These are phyloP conservation scores for Mohoua ochrocephala DNA, from an alignment of 2,113 vertebrate species.

Conservation along the genomic window DNA sequence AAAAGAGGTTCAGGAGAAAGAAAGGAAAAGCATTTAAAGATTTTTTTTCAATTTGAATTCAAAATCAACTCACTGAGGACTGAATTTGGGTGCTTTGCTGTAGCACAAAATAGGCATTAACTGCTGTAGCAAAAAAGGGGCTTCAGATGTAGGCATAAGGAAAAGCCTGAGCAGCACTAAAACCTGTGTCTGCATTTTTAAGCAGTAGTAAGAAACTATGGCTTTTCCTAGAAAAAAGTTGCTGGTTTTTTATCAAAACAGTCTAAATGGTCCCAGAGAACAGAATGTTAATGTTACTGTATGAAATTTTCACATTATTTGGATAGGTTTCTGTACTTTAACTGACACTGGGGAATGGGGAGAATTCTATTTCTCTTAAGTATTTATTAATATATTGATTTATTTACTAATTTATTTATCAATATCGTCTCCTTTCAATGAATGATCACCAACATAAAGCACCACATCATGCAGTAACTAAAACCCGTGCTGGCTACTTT, in stretches of 20 bases:
- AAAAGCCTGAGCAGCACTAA: neutral
- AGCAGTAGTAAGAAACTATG: neutral
- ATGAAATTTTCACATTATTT: neutral
- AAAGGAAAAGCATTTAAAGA: neutral
- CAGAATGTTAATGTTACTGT: neutral
- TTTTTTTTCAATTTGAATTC: neutral
- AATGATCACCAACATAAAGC: neutral
- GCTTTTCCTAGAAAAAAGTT: neutral
- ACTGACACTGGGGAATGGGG: neutral
- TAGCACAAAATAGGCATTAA: neutral
- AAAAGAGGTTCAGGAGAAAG: neutral
- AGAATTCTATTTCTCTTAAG: neutral
- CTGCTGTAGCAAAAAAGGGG: neutral
- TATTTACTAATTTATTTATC: neutral
- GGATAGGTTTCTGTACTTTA: neutral
- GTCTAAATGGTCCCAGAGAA: neutral
- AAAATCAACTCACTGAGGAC: neutral
- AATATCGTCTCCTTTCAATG: neutral
- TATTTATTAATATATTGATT: neutral
- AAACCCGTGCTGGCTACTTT: neutral
- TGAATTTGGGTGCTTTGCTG: neutral
- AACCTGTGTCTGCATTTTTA: neutral
- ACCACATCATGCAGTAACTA: neutral
- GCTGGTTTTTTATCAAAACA: neutral
- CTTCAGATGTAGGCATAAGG: neutral